Percentiles rank a stretch among this genome's conserved stretches.
These are phyloP conservation scores for Bombus consobrinus DNA, from an alignment of 1,140 invertebrate genomes.

Conservation along the genomic window DNA sequence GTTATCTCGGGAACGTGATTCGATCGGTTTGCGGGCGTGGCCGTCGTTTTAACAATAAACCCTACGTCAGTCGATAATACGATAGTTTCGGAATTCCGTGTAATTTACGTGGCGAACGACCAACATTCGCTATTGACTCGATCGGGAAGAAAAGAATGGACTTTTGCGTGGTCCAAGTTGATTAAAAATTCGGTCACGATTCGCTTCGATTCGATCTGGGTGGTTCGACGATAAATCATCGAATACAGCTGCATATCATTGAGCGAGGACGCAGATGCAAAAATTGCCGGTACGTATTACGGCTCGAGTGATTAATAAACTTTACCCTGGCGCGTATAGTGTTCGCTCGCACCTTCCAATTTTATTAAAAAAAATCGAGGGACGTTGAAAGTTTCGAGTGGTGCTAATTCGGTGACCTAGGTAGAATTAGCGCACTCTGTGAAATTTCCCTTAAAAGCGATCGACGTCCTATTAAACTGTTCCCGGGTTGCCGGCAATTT, in stretches of 20 bases:
- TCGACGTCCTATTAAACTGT: neutral
- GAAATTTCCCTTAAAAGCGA: neutral
- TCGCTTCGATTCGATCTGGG: neutral
- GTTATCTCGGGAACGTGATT: neutral
- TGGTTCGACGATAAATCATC: no score
- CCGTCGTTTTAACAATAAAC: slow-evolving; percentile 15
- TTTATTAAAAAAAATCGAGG: no score
- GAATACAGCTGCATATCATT: no score
- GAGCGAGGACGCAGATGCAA: no score
- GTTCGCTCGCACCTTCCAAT: no score
- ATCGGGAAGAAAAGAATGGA: neutral
- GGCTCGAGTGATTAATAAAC: no score
- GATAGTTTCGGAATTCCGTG: slow-evolving; percentile 6
- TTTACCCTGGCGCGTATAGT: no score
- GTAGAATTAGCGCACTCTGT: neutral
- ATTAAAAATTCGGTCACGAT: neutral
- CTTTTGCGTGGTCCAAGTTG: neutral
- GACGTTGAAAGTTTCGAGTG: no score
- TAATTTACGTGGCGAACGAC: neutral
- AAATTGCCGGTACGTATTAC: no score
- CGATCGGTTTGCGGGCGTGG: neutral
- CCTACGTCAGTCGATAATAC: neutral
- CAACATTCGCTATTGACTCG: neutral
- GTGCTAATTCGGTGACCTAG: neutral
- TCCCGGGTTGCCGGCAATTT: neutral